Evolutionary conservation across 2,888 invertebrate species (phyloP).

Genomic region (Aquatica leii): DNA sequence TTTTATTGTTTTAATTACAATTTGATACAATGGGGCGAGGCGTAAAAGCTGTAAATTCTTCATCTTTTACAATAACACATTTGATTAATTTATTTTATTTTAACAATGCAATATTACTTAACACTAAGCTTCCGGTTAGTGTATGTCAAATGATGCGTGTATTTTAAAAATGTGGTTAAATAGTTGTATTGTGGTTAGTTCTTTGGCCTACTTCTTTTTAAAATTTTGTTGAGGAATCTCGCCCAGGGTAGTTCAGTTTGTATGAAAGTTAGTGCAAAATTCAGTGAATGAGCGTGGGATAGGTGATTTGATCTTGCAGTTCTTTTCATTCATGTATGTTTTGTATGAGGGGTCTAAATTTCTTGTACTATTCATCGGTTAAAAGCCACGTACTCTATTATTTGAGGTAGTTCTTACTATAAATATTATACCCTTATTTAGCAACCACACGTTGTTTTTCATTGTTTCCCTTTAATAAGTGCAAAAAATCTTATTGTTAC

Average conservation of each 20-base stretch:
- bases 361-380: constrained; percentile 31
- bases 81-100: too few species aligned
- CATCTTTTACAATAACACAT: too few species aligned
- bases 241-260: constrained; percentile 14
- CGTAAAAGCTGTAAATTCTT: too few species aligned
- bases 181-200: neutral
- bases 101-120: too few species aligned
- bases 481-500: constrained; percentile 27
- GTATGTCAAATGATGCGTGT: constrained; percentile 6
- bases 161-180: constrained; percentile 21
- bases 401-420: constrained; percentile 19
- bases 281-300: constrained; percentile 39
- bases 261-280: constrained; percentile 33
- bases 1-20: too few species aligned
- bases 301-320: constrained; percentile 38
- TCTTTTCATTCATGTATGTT: constrained; percentile 29
- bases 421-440: constrained; percentile 17
- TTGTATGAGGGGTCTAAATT: constrained; percentile 36
- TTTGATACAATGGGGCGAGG: too few species aligned
- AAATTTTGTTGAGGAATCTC: constrained; percentile 14
- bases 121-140: too few species aligned
- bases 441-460: neutral
- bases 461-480: constrained; percentile 18
- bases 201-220: constrained; percentile 24
- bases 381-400: constrained; percentile 36